These are phyloP conservation scores for Martes martes DNA, from an alignment of 2,113 vertebrate genomes.

Conservation along the genomic window DNA sequence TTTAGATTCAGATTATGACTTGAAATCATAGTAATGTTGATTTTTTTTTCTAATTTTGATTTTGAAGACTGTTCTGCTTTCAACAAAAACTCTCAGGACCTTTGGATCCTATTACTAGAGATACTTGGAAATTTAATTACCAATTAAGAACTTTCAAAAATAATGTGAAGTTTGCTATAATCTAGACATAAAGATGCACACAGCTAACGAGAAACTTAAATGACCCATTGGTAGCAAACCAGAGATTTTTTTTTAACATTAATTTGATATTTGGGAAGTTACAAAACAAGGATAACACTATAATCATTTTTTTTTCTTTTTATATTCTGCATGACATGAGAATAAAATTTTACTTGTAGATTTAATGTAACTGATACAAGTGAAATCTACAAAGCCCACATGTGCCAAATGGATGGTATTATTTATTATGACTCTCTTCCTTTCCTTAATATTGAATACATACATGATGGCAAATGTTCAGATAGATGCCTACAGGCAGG, in stretches of 20 bases:
- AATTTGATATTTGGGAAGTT: conserved; percentile 38
- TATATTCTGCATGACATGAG: not conserved
- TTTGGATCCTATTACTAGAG: not conserved
- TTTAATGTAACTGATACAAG: not conserved
- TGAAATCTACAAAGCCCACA: not conserved
- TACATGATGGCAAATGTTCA: not conserved
- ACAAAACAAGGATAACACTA: not conserved
- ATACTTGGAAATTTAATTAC: conserved; percentile 7
- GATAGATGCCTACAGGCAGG: not conserved
- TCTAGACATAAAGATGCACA: not conserved
- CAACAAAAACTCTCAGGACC: not conserved
- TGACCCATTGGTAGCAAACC: not conserved
- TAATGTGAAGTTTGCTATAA: not conserved
- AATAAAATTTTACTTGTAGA: not conserved
- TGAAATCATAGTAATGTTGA: not conserved
- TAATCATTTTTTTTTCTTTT: not conserved
- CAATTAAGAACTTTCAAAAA: conserved; percentile 10
- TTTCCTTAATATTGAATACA: not conserved
- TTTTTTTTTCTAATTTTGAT: conserved; percentile 17
- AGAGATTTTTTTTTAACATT: not conserved
- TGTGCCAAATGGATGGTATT: not conserved
- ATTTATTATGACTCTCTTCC: not conserved
- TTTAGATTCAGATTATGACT: not conserved
- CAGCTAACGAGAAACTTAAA: not conserved
- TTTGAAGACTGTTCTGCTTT: not conserved